Evolutionary conservation across 2,113 vertebrate species (phyloP), one percentile per base, ranked within the genome.

Genomic region (Anas platyrhynchos): DNA sequence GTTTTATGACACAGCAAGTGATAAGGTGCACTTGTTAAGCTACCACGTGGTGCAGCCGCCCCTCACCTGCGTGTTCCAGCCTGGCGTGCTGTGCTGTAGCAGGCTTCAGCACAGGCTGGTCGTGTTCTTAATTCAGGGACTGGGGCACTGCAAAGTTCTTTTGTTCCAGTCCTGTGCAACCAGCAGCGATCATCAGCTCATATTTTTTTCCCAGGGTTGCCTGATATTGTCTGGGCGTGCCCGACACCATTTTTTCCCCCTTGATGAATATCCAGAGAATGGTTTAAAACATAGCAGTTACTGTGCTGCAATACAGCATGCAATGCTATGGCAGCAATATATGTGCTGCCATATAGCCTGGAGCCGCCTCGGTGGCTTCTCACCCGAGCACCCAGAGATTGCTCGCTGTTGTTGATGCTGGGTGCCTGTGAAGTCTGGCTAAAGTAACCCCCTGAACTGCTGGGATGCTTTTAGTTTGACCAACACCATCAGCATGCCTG

Each of bases 71-170:
- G 6, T 0, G 2, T 32, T 43, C 65, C 43, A 23, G 4, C 65
- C 58, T 34, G 56, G 27, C 16, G 1, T 10, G 38, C 44, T 65
- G 36, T 15, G 4, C 41, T 29, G 38, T 1, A 1, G 2, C 3
- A 6, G 62, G 6, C 44, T 61, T 13, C 3, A 9, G 26, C 3
- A 1, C 26, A 4, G 1, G 0, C 3, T 61, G 36, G n/a, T 43
- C 31, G 8, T 2, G 1, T 9, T 6, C 11, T 56, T 32, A 16
- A 18, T 8, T 2, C 11, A 32, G 75, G 56, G 44, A 1, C 2
- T 5, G 78, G 36, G 5, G 13, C 16, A 3, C 34, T 1, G 38
- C 50, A 31, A 27, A 46, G 67, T 2, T 56, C 62, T 6, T 9
- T 34, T n/a, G 56, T 34, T 79, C 26, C 59, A 26, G 54, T 1